Evolutionary conservation across 2,113 vertebrate species (phyloP).

Genomic region (Forbesichthys papilliferus): DNA sequence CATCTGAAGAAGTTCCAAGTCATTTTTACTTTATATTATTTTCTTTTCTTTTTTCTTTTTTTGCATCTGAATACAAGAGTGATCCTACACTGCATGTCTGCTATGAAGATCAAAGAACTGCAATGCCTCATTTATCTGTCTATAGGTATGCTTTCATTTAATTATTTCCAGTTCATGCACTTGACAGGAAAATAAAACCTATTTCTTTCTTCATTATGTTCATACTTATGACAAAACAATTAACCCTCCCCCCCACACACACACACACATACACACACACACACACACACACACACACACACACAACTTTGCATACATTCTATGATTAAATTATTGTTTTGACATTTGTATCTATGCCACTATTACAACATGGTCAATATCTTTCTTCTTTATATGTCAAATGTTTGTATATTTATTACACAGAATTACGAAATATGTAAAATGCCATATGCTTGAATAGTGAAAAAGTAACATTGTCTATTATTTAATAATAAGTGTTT

Average conservation of each 20-base stretch:
- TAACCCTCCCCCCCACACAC: too few relatives aligned
- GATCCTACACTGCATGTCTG: conserved; percentile 17
- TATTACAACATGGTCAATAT: too few relatives aligned
- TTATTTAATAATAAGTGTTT: background rate
- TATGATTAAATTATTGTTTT: too few relatives aligned
- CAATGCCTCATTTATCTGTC: conserved; percentile 34
- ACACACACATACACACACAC: too few relatives aligned
- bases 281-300: too few relatives aligned
- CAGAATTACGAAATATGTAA: too few relatives aligned
- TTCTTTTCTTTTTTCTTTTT: background rate
- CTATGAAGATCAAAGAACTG: conserved; percentile 12
- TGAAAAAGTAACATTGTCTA: background rate
- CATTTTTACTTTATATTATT: too few relatives aligned
- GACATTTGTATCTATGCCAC: too few relatives aligned
- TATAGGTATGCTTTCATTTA: conserved; percentile 46
- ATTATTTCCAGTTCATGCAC: background rate
- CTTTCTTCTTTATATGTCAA: background rate
- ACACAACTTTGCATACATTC: too few relatives aligned
- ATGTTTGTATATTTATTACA: background rate
- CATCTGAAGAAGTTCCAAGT: background rate
- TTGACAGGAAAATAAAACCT: background rate
- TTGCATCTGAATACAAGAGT: conserved; percentile 9
- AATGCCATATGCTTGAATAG: background rate
- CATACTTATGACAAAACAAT: too few relatives aligned
- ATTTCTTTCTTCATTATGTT: too few relatives aligned